Conservation (phyloP, 2,797 vertebrate genomes). For the Artibeus lituratus region DNA sequence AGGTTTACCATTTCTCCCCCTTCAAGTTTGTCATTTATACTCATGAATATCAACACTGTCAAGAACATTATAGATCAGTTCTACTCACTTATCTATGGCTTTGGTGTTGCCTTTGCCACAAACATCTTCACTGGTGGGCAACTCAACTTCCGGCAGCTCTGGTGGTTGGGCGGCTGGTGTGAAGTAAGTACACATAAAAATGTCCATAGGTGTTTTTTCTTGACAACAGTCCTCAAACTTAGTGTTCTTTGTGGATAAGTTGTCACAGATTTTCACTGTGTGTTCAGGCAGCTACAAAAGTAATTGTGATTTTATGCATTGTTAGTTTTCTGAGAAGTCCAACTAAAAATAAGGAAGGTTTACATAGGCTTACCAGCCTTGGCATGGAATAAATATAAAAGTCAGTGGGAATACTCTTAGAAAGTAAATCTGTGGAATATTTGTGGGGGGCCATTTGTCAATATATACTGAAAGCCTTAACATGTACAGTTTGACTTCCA, state of each 20-base stretch:
- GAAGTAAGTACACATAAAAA: slow-evolving; percentile 80
- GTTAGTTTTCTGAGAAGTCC: neutral
- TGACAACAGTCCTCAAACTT: slow-evolving; percentile 80
- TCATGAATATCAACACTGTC: neutral
- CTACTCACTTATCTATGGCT: slow-evolving; percentile 70
- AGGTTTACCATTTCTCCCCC: neutral
- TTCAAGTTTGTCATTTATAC: neutral
- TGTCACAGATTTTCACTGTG: slow-evolving; percentile 76
- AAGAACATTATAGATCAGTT: neutral
- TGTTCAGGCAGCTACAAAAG: slow-evolving; percentile 76
- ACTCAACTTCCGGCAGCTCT: neutral
- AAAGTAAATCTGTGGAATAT: neutral
- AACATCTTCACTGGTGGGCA: slow-evolving; percentile 52
- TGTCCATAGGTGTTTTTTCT: slow-evolving; percentile 73
- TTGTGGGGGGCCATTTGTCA: neutral
- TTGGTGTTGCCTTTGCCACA: slow-evolving; percentile 69
- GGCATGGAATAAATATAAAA: neutral
- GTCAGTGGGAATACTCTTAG: neutral
- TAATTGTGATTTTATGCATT: neutral
- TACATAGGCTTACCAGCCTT: neutral
- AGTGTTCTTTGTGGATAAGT: slow-evolving; percentile 44
- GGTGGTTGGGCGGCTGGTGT: slow-evolving; percentile 60
- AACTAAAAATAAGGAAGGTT: slow-evolving; percentile 12
- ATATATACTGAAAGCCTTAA: neutral
- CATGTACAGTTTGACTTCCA: neutral